Evolutionary conservation across 2,113 vertebrate genomes (phyloP).

Genomic region (Dendropsophus ebraccatus): DNA sequence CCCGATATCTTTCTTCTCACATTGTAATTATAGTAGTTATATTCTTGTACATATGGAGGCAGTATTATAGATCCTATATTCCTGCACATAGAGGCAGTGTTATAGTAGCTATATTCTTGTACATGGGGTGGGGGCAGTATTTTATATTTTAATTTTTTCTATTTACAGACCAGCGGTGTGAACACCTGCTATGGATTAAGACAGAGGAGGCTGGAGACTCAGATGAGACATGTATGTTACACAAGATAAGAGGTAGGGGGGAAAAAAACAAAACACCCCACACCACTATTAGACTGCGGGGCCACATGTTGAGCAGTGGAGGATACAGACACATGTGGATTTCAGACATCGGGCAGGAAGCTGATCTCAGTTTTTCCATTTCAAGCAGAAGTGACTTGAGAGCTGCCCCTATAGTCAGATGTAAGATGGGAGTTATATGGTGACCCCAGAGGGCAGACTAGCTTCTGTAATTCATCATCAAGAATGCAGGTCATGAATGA

Average conservation of each 20-base stretch:
- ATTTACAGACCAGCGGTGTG: neutral
- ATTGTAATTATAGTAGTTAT: conserved; percentile 25
- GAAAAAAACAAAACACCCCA: too few relatives aligned
- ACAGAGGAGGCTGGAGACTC: neutral
- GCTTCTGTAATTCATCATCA: neutral
- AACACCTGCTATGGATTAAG: neutral
- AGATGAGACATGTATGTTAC: neutral
- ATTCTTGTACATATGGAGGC: conserved; percentile 6
- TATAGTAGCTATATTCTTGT: neutral
- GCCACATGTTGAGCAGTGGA: neutral
- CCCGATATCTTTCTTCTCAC: too few relatives aligned
- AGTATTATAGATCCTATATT: conserved; percentile 4
- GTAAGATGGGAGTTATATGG: neutral
- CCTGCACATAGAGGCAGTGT: neutral
- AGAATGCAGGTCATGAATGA: neutral
- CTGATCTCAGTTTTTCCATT: neutral
- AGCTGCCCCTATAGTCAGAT: neutral
- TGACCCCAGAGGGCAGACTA: neutral
- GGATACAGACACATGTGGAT: conserved; percentile 7
- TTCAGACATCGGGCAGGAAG: neutral
- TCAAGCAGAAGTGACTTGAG: neutral
- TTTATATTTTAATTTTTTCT: neutral
- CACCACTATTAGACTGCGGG: neutral
- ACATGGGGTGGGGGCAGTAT: neutral
- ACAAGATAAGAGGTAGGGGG: neutral